Conservation (phyloP, 2,888 invertebrate species). For the Beris morrisii region DNA sequence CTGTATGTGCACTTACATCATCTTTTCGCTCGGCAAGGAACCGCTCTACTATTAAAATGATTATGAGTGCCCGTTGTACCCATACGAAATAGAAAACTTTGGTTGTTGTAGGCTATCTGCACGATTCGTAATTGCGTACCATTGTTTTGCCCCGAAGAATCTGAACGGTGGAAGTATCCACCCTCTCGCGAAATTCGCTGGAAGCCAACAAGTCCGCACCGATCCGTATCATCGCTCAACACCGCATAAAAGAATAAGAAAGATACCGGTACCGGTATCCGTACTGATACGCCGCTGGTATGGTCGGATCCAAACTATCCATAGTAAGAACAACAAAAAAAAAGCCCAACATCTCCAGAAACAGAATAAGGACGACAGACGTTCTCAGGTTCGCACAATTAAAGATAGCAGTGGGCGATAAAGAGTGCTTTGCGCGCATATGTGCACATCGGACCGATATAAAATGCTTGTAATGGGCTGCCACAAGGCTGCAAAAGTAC, state of each 20-base stretch:
- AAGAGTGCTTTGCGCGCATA: conserved; percentile 3
- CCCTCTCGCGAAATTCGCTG: conserved; percentile 13
- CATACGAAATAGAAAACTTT: too few relatives aligned
- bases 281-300: too few relatives aligned
- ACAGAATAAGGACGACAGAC: conserved; percentile 5
- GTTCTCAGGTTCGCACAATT: conserved; percentile 36
- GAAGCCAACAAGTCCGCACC: conserved; percentile 27
- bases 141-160: conserved; percentile 27
- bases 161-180: background rate
- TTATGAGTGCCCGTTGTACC: too few relatives aligned
- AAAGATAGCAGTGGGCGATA: conserved; percentile 37
- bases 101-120: too few relatives aligned
- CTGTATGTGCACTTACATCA: too few relatives aligned
- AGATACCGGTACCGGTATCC: too few relatives aligned
- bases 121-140: conserved; percentile 31
- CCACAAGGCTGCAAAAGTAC: conserved; percentile 39
- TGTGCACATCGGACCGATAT: conserved; percentile 21
- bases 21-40: too few relatives aligned
- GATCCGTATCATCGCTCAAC: too few relatives aligned
- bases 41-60: too few relatives aligned
- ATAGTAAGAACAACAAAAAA: too few relatives aligned
- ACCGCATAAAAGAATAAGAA: too few relatives aligned
- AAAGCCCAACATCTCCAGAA: background rate
- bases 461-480: conserved; percentile 36
- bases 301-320: conserved; percentile 2